A percentile compares a stretch with the other conserved stretches of the same genome.
phyloP scores from a whole-genome alignment of 2,797 vertebrate genomes.

The Limnodromus scolopaceus region DNA sequence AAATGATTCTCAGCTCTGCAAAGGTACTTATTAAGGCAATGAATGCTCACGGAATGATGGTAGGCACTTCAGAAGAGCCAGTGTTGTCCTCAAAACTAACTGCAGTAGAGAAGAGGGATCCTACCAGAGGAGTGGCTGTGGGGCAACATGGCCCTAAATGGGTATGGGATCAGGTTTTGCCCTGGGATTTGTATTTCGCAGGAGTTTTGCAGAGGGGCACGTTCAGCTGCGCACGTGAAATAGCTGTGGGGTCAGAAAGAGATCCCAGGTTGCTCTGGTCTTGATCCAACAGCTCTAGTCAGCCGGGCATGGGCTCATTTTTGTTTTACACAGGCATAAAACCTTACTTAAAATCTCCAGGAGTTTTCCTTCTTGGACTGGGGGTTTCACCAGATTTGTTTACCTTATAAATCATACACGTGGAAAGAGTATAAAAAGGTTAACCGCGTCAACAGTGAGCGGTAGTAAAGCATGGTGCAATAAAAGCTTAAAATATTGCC shows the following conservation, averaged over 20 bases:
- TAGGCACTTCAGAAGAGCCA: fast-evolving
- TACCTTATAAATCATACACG: not conserved
- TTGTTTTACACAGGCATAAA: not conserved
- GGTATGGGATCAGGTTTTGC: not conserved
- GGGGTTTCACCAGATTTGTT: not conserved
- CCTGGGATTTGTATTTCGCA: not conserved
- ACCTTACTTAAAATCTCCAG: not conserved
- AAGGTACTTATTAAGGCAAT: not conserved
- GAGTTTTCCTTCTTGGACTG: not conserved
- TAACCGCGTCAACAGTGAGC: not conserved
- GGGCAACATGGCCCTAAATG: not conserved
- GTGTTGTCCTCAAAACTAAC: not conserved
- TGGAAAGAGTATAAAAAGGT: not conserved
- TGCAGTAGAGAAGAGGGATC: not conserved
- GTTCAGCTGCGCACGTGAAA: fast-evolving
- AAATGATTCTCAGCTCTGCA: not conserved
- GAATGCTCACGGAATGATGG: not conserved
- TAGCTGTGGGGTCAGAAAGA: not conserved
- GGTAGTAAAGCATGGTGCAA: fast-evolving
- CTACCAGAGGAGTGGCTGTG: fast-evolving
- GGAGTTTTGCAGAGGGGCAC: not conserved
- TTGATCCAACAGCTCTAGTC: not conserved
- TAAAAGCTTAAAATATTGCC: not conserved
- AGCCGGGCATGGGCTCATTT: fast-evolving
- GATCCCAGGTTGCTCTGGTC: not conserved